A percentile compares a stretch with the other conserved stretches of the same genome.
Evolutionary conservation across 2,888 invertebrate species (phyloP).

Genomic region (Dorcus hopei): DNA sequence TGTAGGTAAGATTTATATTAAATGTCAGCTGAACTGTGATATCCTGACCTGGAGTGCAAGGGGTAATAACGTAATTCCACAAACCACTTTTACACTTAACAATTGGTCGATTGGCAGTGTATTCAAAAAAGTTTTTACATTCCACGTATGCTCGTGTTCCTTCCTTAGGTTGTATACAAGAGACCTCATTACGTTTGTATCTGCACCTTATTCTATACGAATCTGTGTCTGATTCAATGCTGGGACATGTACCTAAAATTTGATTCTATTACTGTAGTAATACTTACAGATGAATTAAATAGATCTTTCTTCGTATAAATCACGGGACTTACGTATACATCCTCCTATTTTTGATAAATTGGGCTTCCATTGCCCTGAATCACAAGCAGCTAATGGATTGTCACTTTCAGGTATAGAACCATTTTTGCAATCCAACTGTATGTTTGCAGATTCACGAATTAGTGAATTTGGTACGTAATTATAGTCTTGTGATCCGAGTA

Average conservation of each 20-base stretch:
- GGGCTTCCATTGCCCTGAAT: too few species aligned
- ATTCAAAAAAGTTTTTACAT: neutral
- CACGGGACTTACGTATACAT: neutral
- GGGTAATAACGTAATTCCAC: neutral
- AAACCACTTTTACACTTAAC: neutral
- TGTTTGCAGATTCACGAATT: neutral
- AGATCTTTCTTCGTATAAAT: too few species aligned
- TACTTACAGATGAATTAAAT: too few species aligned
- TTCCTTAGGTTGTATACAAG: conserved; percentile 1
- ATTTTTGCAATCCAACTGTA: neutral
- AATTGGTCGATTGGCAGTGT: neutral
- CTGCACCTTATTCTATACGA: conserved; percentile 1
- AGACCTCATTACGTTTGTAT: neutral
- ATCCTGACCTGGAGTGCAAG: conserved; percentile 4
- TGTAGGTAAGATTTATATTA: neutral
- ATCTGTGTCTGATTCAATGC: neutral
- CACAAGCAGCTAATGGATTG: too few species aligned
- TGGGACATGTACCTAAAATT: neutral
- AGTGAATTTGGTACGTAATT: neutral
- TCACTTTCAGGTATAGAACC: neutral
- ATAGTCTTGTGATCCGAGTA: neutral
- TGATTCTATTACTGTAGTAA: neutral
- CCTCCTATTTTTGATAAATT: too few species aligned
- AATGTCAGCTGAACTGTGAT: neutral
- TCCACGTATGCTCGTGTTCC: neutral